Evolutionary conservation across 2,113 vertebrate genomes (phyloP).

Genomic region (Orcinus orca): DNA sequence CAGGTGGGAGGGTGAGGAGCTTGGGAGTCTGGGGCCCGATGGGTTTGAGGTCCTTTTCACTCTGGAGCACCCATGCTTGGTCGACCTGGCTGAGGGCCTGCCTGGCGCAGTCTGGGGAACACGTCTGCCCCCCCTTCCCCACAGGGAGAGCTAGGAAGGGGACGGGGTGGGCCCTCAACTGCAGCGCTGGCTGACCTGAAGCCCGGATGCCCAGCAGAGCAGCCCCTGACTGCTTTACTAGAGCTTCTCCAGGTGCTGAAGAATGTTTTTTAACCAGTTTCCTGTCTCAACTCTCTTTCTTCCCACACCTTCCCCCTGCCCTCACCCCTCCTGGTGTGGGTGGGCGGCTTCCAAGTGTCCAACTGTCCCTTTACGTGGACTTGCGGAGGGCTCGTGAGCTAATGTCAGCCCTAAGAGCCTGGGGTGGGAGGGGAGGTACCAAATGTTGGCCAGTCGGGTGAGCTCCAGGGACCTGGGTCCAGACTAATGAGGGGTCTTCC

Average conservation of each 20-base stretch:
- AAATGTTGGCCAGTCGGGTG: background rate
- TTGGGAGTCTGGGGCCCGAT: background rate
- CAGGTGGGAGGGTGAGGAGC: too few species aligned
- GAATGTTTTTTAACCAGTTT: background rate
- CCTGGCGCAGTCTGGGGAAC: too few species aligned
- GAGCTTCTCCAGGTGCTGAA: background rate
- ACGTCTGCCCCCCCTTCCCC: background rate
- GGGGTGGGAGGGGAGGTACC: too few species aligned
- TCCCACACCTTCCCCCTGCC: too few species aligned
- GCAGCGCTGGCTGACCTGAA: background rate
- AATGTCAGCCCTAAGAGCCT: background rate
- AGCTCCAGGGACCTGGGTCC: background rate
- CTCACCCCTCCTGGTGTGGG: too few species aligned
- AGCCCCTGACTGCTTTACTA: background rate
- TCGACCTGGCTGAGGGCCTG: background rate
- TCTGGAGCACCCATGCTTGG: background rate
- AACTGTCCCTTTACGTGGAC: too few species aligned
- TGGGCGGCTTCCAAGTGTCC: background rate
- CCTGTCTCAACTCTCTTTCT: background rate
- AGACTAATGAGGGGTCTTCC: too few species aligned
- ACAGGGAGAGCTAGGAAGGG: too few species aligned
- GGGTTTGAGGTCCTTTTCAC: background rate
- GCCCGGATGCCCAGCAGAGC: background rate
- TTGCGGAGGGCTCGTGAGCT: background rate
- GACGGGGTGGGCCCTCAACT: accelerated